Base-by-base conservation (phyloP, 2,797 vertebrate genomes). In the Coregonus suidteri region DNA sequence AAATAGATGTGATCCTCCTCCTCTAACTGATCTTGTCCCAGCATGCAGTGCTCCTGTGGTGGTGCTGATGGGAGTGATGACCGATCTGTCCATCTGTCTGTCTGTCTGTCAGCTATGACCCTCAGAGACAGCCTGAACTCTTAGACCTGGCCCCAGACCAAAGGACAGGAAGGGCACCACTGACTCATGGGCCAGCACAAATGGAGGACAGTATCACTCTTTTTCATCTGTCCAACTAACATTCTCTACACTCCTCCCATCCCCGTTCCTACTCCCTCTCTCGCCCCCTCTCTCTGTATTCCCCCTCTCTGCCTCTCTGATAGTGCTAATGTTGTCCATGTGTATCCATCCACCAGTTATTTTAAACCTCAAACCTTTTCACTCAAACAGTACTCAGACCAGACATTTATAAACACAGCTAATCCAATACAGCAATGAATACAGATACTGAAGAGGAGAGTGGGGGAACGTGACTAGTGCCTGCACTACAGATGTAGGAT, bases 1-100 rank as follows among this genome's bases (percentile, higher is more conserved):
- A 37, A 15, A 16, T 70, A 18, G 3, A 31, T 41, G 35, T n/a
- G 69, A 47, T 7, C 3, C 4, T 51, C 77, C 53, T n/a, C 69
- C 70, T 62, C 66, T 62, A 16, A 68, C 34, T 51, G 75, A 51
- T 77, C 75, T 73, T 52, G 59, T 79, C 80, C 71, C 67, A 83
- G 76, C 83, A 11, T 84, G 82, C 77, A 66, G 77, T 71, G n/a
- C 20, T 82, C 85, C 83, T 74, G 87, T 66, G 64, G 86, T 81
- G 77, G 76, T 1, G 81, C 77, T 77, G 82, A 80, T 66, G 84
- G 77, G 69, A 14, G 75, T 84, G 69, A 90, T 88, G 54, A 64
- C 34, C 41, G 34, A 88, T 85, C 86, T 69, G 7, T 89, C 83
- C 89, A 87, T 91, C 79, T 82, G 86, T 87, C 86, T 25, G 25